Conservation (phyloP, 2,113 vertebrate species). For the Erpornis zantholeuca region DNA sequence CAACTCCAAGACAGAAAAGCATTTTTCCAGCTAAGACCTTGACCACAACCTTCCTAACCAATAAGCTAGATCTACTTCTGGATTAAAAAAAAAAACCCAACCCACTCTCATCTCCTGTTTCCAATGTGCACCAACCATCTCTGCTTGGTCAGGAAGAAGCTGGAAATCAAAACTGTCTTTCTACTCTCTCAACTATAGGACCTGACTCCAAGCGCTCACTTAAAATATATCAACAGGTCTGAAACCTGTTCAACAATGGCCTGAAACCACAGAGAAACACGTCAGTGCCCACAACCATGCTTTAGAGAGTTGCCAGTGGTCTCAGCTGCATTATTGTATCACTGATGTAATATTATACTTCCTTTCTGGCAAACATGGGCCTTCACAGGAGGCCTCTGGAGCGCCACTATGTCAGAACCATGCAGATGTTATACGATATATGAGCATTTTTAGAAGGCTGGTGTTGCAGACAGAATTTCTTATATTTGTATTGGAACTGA, state of each 20-base stretch:
- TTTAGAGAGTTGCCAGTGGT: neutral
- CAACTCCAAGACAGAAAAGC: neutral
- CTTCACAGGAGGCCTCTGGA: neutral
- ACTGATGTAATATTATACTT: neutral
- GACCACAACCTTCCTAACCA: neutral
- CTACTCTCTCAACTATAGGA: accelerated
- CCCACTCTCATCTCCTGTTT: neutral
- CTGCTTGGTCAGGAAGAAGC: neutral
- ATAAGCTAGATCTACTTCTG: neutral
- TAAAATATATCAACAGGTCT: neutral
- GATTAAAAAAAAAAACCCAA: neutral
- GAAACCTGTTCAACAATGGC: neutral
- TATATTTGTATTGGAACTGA: neutral
- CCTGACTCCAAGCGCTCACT: neutral
- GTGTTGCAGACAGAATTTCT: neutral
- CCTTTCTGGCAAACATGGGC: neutral
- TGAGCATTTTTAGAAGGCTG: accelerated
- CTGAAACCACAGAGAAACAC: neutral
- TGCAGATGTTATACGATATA: too few species aligned
- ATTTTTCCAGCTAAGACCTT: neutral
- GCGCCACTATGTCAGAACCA: neutral
- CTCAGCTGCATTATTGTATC: neutral
- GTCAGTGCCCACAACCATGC: neutral
- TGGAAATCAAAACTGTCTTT: neutral
- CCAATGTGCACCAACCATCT: neutral